A percentile compares a stretch with the other conserved stretches of the same genome.
Evolutionary conservation across 2,797 vertebrate species (phyloP).

Genomic region (Microctenopoma stevenorrisi): DNA sequence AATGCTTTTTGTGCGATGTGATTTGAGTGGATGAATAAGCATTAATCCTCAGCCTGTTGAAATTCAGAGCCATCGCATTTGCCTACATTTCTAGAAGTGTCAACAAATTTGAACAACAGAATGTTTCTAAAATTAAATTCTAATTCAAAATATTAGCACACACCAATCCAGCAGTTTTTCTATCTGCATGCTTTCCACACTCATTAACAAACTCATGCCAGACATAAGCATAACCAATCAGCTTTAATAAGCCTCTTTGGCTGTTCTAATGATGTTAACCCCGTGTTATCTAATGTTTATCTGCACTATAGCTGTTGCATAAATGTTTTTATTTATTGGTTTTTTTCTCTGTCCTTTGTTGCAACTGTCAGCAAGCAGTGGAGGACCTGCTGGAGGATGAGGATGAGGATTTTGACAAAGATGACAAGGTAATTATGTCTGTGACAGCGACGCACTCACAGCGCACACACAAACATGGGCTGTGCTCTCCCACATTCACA

Average conservation of each 20-base stretch:
- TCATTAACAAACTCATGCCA: conserved; percentile 66
- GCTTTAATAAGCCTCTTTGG: conserved; percentile 65
- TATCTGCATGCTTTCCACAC: conserved; percentile 53
- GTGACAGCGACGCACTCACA: conserved; percentile 75
- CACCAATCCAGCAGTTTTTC: conserved; percentile 50
- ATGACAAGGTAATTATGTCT: conserved; percentile 99
- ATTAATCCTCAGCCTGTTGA: conserved; percentile 70
- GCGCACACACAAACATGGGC: conserved; percentile 2
- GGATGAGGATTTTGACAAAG: conserved; percentile 98
- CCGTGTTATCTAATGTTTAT: conserved; percentile 65
- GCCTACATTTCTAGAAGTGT: conserved; percentile 74
- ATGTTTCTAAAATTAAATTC: conserved; percentile 75
- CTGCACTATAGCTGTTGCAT: conserved; percentile 45
- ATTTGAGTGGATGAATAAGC: conserved; percentile 70
- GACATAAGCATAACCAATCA: conserved; percentile 71
- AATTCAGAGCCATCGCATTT: conserved; percentile 70
- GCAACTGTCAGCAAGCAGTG: conserved; percentile 89
- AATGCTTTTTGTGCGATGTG: conserved; percentile 54
- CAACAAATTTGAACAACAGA: conserved; percentile 74
- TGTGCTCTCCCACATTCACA: neutral
- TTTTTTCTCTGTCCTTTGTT: conserved; percentile 67
- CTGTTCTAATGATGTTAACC: conserved; percentile 64
- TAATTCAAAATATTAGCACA: conserved; percentile 60
- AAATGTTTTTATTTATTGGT: conserved; percentile 56
- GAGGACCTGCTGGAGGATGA: conserved; percentile 98